Percentiles rank a stretch among this genome's conserved stretches.
Conservation (phyloP, 2,113 vertebrate species). For the Varanus komodoensis region DNA sequence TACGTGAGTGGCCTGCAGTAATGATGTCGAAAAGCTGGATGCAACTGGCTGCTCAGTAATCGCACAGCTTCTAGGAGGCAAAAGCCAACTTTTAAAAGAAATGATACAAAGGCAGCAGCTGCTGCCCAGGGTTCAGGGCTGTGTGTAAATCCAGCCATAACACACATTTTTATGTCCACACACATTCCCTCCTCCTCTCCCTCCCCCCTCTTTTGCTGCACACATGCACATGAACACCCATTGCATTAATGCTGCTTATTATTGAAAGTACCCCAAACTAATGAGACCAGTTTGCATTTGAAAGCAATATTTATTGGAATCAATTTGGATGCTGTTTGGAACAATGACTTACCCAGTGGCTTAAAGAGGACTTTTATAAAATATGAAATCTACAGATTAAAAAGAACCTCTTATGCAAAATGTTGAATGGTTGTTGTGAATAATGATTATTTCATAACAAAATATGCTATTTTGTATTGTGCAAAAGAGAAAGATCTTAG, state of each 20-base stretch:
- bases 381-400: neutral
- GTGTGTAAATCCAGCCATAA: neutral
- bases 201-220: no score
- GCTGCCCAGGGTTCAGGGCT: neutral
- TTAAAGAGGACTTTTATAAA: slow-evolving; percentile 15
- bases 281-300: neutral
- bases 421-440: slow-evolving; percentile 18
- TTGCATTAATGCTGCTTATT: neutral
- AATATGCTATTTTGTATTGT: slow-evolving; percentile 1
- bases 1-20: neutral
- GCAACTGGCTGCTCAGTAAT: neutral
- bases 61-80: neutral
- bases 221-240: no score
- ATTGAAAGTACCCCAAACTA: neutral
- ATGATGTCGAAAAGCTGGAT: neutral
- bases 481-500: neutral
- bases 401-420: slow-evolving; percentile 17
- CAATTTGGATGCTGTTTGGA: slow-evolving; percentile 1
- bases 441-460: slow-evolving; percentile 26
- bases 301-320: neutral
- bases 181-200: no score
- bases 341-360: neutral
- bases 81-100: neutral
- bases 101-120: neutral
- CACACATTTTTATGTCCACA: neutral